Conservation (phyloP, 2,888 invertebrate genomes). For the Monopis laevigella region DNA sequence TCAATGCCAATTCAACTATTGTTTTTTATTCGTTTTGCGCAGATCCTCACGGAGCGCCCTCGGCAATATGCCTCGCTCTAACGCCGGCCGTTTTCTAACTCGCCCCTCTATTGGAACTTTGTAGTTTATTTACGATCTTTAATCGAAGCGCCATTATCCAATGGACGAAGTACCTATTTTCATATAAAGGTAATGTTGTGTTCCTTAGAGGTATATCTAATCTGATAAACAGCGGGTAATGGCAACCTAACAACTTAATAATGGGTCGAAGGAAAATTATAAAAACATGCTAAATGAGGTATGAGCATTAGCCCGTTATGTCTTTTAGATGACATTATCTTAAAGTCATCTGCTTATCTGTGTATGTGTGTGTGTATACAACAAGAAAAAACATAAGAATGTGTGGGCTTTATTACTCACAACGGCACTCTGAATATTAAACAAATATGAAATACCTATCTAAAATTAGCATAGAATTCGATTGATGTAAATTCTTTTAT, state of each 20-base stretch:
- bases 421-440: too few species aligned
- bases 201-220: constrained; percentile 13
- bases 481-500: too few species aligned
- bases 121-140: constrained; percentile 48
- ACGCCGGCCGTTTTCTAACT: constrained; percentile 51
- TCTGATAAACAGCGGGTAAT: constrained; percentile 10
- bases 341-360: too few species aligned
- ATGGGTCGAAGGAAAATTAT: constrained; percentile 1
- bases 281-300: constrained; percentile 2
- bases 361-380: too few species aligned
- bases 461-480: too few species aligned
- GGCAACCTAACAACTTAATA: constrained; percentile 7
- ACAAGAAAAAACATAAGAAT: too few species aligned
- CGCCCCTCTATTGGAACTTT: constrained; percentile 32
- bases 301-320: constrained; percentile 5
- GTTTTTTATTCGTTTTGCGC: constrained; percentile 25
- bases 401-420: too few species aligned
- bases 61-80: constrained; percentile 45
- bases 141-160: constrained; percentile 38
- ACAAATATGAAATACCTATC: too few species aligned
- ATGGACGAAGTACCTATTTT: constrained; percentile 11
- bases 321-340: not conserved
- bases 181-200: constrained; percentile 11
- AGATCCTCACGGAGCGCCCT: constrained; percentile 32
- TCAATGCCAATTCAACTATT: constrained; percentile 52